Conservation (phyloP, 2,113 vertebrate genomes). For the Tenrec ecaudatus region DNA sequence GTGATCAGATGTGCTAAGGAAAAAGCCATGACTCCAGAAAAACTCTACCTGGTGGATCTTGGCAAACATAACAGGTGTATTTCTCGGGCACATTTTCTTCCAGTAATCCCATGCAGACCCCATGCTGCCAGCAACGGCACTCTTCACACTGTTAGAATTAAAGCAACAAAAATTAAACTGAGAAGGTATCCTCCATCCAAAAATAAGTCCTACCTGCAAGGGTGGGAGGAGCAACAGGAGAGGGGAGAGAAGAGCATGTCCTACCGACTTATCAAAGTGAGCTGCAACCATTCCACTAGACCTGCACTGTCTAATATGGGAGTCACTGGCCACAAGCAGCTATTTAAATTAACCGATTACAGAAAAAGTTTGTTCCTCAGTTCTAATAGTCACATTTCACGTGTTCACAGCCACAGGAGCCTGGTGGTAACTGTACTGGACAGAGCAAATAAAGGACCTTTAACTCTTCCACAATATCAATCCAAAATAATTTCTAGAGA, state of each 20-base stretch:
- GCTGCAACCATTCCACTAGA: not conserved
- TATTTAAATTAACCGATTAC: not conserved
- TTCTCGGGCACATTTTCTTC: constrained; percentile 97
- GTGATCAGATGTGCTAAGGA: constrained; percentile 24
- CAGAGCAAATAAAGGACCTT: not conserved
- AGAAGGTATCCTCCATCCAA: constrained; percentile 50
- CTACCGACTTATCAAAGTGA: not conserved
- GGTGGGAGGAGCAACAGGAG: not conserved
- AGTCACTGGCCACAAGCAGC: not conserved
- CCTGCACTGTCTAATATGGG: not conserved
- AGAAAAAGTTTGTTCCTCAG: constrained; percentile 24
- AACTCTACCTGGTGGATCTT: constrained; percentile 94
- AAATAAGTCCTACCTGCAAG: constrained; percentile 6
- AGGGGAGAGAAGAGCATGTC: not conserved
- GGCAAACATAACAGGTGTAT: constrained; percentile 97
- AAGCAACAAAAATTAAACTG: constrained; percentile 79
- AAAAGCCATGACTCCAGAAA: constrained; percentile 71
- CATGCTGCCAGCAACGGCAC: constrained; percentile 98
- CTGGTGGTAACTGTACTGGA: not conserved
- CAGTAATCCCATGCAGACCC: constrained; percentile 97
- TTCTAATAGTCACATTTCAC: not conserved
- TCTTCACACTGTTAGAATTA: constrained; percentile 93
- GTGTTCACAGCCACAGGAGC: not conserved
- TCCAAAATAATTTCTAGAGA: constrained; percentile 37
- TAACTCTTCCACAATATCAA: not conserved